A percentile compares a stretch with the other conserved stretches of the same genome.
Conservation (phyloP, 2,888 invertebrate species). For the Apodemia zela region DNA sequence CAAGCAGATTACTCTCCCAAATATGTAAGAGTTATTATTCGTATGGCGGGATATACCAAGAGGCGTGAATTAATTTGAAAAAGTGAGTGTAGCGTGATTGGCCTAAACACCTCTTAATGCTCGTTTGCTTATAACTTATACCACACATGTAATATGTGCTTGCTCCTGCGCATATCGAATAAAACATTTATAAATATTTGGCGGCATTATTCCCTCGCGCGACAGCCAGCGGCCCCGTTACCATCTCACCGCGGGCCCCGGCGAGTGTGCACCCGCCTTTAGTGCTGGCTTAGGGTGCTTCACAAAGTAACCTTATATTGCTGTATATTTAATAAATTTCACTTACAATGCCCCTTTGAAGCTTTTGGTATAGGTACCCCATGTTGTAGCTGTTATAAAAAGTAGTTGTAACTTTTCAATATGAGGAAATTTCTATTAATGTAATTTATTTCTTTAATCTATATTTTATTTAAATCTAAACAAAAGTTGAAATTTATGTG, state of each 20-base stretch:
- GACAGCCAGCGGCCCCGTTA: slow-evolving; percentile 27
- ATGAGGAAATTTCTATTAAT: not conserved
- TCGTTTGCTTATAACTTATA: slow-evolving; percentile 26
- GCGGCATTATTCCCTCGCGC: slow-evolving; percentile 53
- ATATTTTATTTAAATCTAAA: not conserved
- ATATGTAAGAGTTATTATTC: no score
- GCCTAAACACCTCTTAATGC: not conserved
- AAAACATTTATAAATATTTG: slow-evolving; percentile 80
- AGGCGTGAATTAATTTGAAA: no score
- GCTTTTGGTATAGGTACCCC: not conserved
- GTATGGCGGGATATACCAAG: no score
- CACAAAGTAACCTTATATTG: slow-evolving; percentile 20
- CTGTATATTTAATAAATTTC: slow-evolving; percentile 11
- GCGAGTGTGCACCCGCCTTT: slow-evolving; percentile 20
- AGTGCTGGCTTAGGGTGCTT: slow-evolving; percentile 14
- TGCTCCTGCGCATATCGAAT: slow-evolving; percentile 56
- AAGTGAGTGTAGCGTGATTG: no score
- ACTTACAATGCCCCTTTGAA: slow-evolving; percentile 4
- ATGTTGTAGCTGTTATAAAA: slow-evolving; percentile 1
- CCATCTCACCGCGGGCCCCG: slow-evolving; percentile 21
- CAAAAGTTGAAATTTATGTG: no score
- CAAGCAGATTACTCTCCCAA: no score
- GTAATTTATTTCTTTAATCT: not conserved
- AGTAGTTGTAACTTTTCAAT: not conserved
- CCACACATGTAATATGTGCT: slow-evolving; percentile 28